Evolutionary conservation across 2,888 invertebrate genomes (phyloP), one percentile per base, ranked within the genome.

Genomic region (Lasioglossum marginatum): DNA sequence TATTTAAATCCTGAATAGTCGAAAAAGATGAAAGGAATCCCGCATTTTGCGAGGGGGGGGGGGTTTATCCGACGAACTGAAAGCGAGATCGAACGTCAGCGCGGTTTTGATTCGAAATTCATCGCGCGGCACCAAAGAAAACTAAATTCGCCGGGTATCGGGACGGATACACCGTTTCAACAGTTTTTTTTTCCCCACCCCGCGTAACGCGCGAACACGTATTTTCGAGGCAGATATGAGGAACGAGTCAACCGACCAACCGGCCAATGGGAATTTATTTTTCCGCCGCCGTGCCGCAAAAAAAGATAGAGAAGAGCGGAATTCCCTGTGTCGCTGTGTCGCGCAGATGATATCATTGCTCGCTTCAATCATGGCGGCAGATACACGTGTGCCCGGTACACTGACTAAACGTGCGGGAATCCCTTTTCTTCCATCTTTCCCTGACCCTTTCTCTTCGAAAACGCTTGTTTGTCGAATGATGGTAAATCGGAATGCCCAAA

Each of bases 271-370:
- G 48, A 77, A 87, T 79, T 81, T 84, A 86, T 86, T 78, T 71
- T 71, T 76, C 72, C 68, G 73, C 23, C 57, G 40, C 45, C 57
- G 63, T 19, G n/a, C 0, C 10, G 27, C n/a, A 48, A 79, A 79
- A 79, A 66, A 10, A n/a, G 23, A 37, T 10, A 34, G 19, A n/a
- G 10, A 10, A 72, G 71, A 70, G 72, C 77, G 86, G 85, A 82
- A 82, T 87, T 75, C 85, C 82, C 85, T n/a, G 70, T 77, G 85
- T 57, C 73, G 37, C 70, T 81, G 80, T 78, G 75, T 78, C 81
- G 78, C 10, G 72, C 63, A 23, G 82, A 85, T 87, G 87, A 87
- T 85, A 85, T 87, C 87, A 87, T 77, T 82, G 77, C 85, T 80
- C 77, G 85, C 66, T 79, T 87, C 82, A 87, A 87, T 87, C 85